Conservation (phyloP, 2,888 invertebrate genomes). For the Heteromurus nitidus region DNA sequence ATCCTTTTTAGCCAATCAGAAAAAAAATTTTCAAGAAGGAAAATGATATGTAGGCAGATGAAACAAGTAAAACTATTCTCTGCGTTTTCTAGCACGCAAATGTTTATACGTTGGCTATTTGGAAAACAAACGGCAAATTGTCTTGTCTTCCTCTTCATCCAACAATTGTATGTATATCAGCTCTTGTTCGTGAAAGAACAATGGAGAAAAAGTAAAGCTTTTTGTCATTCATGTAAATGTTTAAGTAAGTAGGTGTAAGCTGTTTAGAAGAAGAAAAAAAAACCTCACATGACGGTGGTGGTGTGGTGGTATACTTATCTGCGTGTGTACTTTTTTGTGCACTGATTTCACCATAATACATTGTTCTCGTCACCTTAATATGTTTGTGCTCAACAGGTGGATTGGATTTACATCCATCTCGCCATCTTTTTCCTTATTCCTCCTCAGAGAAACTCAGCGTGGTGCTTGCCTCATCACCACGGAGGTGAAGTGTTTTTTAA, state of each 20-base stretch:
- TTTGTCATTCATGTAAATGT: too few species aligned
- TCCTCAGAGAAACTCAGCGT: background rate
- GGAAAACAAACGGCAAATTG: conserved; percentile 3
- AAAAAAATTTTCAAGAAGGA: too few species aligned
- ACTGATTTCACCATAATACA: background rate
- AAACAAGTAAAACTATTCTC: too few species aligned
- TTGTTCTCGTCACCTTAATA: background rate
- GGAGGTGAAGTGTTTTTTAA: too few species aligned
- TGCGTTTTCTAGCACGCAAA: background rate
- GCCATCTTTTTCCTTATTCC: background rate
- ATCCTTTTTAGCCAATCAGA: background rate
- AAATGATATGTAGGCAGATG: too few species aligned
- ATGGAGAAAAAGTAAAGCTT: background rate
- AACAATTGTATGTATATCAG: conserved; percentile 9
- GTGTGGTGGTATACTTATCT: too few species aligned
- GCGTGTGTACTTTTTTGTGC: too few species aligned
- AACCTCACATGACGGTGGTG: too few species aligned
- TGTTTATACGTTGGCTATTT: background rate
- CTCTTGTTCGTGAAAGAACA: background rate
- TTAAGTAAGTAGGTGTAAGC: too few species aligned
- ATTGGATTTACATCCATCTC: too few species aligned
- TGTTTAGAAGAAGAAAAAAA: too few species aligned
- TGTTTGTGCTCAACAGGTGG: conserved; percentile 3
- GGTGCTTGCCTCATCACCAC: background rate
- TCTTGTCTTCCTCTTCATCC: too few species aligned